Conservation (phyloP, 1,140 invertebrate species). For the Bombyx mori region ASM3026992v2 NC_085116.1:14483001-14483500, state of each 20-base stretch:
- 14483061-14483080: slow-evolving; percentile 86
- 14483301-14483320: slow-evolving; percentile 81
- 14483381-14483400: slow-evolving; percentile 99
- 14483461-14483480: slow-evolving; percentile 78
- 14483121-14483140: slow-evolving; percentile 68
- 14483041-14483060: slow-evolving; percentile 72
- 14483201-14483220: slow-evolving; percentile 77
- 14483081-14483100: slow-evolving; percentile 93
- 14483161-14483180: slow-evolving; percentile 82
- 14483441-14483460: slow-evolving; percentile 86
- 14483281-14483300: slow-evolving; percentile 80
- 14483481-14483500: slow-evolving; percentile 81
- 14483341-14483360: slow-evolving; percentile 96
- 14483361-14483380: slow-evolving; percentile 96
- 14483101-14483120: slow-evolving; percentile 83
- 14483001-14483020: too few species aligned
- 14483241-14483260: slow-evolving; percentile 73
- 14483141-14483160: slow-evolving; percentile 58
- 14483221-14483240: slow-evolving; percentile 77
- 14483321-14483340: slow-evolving; percentile 82
- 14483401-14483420: slow-evolving; percentile 86
- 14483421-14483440: slow-evolving; percentile 91
- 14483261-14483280: slow-evolving; percentile 82
- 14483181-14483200: slow-evolving; percentile 81
- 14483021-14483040: not conserved